Evolutionary conservation across 2,113 vertebrate genomes (phyloP).

Genomic region (Solea solea): DNA sequence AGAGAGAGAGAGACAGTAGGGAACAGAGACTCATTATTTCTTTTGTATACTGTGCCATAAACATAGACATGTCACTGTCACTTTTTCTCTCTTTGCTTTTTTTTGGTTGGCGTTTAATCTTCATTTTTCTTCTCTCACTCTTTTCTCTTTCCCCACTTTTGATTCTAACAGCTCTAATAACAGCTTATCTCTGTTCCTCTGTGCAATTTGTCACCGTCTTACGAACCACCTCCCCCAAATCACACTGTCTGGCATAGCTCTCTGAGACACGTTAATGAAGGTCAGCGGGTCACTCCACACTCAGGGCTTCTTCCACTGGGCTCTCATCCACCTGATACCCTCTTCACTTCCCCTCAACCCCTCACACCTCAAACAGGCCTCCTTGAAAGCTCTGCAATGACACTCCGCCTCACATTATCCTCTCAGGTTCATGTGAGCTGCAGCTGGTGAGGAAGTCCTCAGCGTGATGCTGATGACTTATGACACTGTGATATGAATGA

Average conservation of each 20-base stretch:
- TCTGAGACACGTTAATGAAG: conserved; percentile 72
- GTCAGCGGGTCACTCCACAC: conserved; percentile 54
- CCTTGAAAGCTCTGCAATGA: conserved; percentile 22
- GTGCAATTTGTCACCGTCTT: conserved; percentile 61
- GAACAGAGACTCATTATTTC: no score
- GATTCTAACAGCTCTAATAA: conserved; percentile 59
- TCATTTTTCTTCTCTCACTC: conserved; percentile 1
- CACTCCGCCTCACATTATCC: conserved; percentile 32
- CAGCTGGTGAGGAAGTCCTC: conserved; percentile 27
- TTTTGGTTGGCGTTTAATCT: conserved; percentile 27
- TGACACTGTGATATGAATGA: conserved; percentile 40
- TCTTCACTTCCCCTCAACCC: conserved; percentile 26
- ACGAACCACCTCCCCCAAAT: conserved; percentile 12
- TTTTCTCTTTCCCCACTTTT: conserved; percentile 39
- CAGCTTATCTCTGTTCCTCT: conserved; percentile 55
- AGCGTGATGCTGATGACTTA: conserved; percentile 44
- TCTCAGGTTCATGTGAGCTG: conserved; percentile 41
- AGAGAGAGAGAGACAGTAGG: no score
- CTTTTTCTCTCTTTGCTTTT: conserved; percentile 25
- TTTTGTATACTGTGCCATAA: not conserved
- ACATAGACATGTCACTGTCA: conserved; percentile 13
- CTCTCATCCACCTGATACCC: conserved; percentile 40
- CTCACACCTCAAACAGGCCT: conserved; percentile 23
- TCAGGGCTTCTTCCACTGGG: conserved; percentile 36
- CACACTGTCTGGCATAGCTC: conserved; percentile 31